Evolutionary conservation across 1,140 invertebrate genomes (phyloP), one percentile per base, ranked within the genome.

Genomic region (Drosophila chauvacae): DNA sequence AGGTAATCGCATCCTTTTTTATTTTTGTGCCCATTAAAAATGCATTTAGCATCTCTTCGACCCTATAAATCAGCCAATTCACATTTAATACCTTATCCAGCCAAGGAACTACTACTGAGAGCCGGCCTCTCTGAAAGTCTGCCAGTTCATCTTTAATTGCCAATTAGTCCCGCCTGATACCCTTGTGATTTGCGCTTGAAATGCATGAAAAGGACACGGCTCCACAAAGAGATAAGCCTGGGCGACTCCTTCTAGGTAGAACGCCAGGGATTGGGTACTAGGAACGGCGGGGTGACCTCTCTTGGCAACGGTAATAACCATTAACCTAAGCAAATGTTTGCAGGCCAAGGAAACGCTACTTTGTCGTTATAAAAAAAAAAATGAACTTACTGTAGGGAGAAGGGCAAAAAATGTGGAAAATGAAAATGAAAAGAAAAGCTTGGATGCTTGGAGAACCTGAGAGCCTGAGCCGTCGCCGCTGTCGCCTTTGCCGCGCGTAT

Each of bases 311-410:
- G 70, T 72, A 72, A 72, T 72, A 72, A 72, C 77, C 75, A 77
- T 80, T 72, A 72, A 80, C 83, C 83, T 86, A 87, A 86, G 84
- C 83, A 86, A 86, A 86, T 86, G 84, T 86, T 86, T 85, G 77
- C 81, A 18, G 48, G 73, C 74, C 73, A 68, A 45, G 62, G 58
- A 83, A 69, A 69, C 66, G 57, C 76, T 62, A 65, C 53, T 65
- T 74, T 56, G 37, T 30, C 56, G 65, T 82, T 60, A 47, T 39
- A 82, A 42, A 58, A 57, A 48, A 47, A 53, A 44, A 28, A 30
- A 30, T 7, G 1, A 53, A 51, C 48, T 35, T 35, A 53, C 28
- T 35, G 11, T 11, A 13, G 26, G 48, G 5, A n/a, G 26, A 44
- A 39, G 33, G 28, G 13, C 7, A 18, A 14, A 62, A 74, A 73